phyloP scores from a whole-genome alignment of 2,888 invertebrate species.

The Drosophila pegasa region DNA sequence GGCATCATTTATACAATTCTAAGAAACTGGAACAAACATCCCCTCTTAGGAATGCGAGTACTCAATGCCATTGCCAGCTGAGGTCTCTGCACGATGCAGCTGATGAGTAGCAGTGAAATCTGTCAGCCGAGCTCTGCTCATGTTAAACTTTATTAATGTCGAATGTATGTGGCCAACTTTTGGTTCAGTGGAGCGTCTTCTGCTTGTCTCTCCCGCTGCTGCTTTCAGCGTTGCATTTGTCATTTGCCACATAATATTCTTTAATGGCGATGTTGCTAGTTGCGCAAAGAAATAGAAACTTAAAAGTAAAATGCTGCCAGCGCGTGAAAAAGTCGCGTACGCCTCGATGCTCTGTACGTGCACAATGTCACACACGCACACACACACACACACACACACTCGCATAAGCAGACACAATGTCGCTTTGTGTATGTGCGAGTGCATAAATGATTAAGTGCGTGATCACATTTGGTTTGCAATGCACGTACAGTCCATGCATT shows the following conservation, averaged over 20 bases:
- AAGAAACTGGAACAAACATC: constrained; percentile 67
- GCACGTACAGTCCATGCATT: constrained; percentile 71
- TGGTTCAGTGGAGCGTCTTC: constrained; percentile 31
- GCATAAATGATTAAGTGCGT: constrained; percentile 74
- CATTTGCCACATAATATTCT: constrained; percentile 62
- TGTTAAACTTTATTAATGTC: constrained; percentile 31
- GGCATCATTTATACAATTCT: constrained; percentile 51
- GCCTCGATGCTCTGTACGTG: constrained; percentile 57
- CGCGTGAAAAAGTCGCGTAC: constrained; percentile 71
- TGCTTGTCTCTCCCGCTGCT: constrained; percentile 9
- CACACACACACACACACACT: constrained; percentile 21
- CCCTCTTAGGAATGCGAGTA: constrained; percentile 8
- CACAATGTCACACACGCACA: constrained; percentile 50
- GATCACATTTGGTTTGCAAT: constrained; percentile 62
- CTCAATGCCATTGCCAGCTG: constrained; percentile 45
- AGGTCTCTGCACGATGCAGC: constrained; percentile 21
- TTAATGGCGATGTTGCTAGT: constrained; percentile 44
- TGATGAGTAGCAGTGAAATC: constrained; percentile 30
- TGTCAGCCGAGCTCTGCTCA: constrained; percentile 24
- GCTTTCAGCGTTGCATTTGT: constrained; percentile 43
- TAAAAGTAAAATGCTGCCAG: constrained; percentile 55
- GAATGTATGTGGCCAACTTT: constrained; percentile 18
- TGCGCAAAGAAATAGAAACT: constrained; percentile 45
- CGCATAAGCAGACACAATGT: constrained; percentile 19
- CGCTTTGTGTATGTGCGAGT: constrained; percentile 26